Evolutionary conservation across 1,140 invertebrate species (phyloP), one percentile per base, ranked within the genome.

Genomic region (Leptestheria dahalacensis): DNA sequence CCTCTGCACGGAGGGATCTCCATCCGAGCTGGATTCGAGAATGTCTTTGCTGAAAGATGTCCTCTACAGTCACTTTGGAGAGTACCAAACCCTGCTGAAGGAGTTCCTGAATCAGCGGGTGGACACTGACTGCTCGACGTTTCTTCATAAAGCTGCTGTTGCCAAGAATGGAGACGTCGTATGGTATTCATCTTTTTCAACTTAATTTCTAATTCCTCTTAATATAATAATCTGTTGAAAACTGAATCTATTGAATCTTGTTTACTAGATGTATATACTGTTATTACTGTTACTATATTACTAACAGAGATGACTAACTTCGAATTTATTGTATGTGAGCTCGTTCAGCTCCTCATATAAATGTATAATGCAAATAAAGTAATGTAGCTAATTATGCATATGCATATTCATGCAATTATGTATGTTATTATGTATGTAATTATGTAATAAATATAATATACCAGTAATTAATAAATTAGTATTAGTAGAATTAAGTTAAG

Each of bases 131-230:
- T 62, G 62, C 1, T 68, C 57, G 23, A 75, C 72, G 1, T 72
- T 84, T 48, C 68, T 89, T n/a, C 85, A 88, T 70, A 72, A 86
- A 53, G 83, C 84, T 4, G 78, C 84, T 20, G 74, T 79, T 50
- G 75, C 76, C 47, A 78, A 78, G 48, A 77, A 82, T 62, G 66
- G 71, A 1, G 76, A 26, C 12, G n/a, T 55, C 18, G 26, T 55
- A 29, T 55, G 53, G 53, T 55, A 55, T 55, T 29, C 1, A 18
- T 9, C 21, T 25, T 1, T 25, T 9, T 53, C 21, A 53, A 9
- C 0, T 18, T 50, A 15, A 1, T 1, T 50, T 1, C 25, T 1
- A 24, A 26, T 1, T 21, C 4, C 6, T 18, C 15, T 53, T 21
- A 0, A 24, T 25, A 1, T 53, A 53, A 53, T 1, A 41, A 15